phyloP scores from a whole-genome alignment of 2,888 invertebrate genomes.

The Subacronicta megacephala region DNA sequence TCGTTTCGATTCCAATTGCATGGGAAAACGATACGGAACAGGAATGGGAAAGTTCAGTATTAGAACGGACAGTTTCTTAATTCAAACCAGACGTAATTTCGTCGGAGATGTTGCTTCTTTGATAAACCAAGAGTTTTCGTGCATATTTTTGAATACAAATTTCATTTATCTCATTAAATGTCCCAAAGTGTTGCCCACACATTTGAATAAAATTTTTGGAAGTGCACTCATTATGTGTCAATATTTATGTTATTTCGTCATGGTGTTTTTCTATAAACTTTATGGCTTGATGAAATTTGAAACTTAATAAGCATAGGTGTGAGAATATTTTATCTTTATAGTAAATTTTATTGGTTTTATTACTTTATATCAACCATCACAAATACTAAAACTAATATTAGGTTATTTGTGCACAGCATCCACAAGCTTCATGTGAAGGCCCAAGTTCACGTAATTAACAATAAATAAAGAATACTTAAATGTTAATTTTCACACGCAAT shows the following conservation, averaged over 20 bases:
- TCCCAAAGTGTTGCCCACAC: not conserved
- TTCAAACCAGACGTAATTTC: conserved; percentile 43
- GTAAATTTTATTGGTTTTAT: conserved; percentile 30
- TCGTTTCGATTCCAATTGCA: conserved; percentile 67
- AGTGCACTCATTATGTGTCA: not conserved
- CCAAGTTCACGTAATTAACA: conserved; percentile 3
- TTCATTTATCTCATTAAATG: not conserved
- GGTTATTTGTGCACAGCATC: too few species aligned
- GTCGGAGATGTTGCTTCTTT: conserved; percentile 32
- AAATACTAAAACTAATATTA: not conserved
- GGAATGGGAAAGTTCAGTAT: conserved; percentile 64
- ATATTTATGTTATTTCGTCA: not conserved
- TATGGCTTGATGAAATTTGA: not conserved
- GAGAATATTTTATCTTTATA: conserved; percentile 23
- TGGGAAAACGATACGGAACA: conserved; percentile 65
- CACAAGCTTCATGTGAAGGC: too few species aligned
- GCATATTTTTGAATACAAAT: not conserved
- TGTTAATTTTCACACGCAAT: conserved; percentile 41
- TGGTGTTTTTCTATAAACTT: not conserved
- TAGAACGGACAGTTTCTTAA: conserved; percentile 47
- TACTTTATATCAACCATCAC: conserved; percentile 10
- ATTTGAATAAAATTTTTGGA: not conserved
- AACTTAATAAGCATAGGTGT: not conserved
- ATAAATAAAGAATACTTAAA: conserved; percentile 22
- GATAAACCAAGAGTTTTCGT: conserved; percentile 9